Evolutionary conservation across 2,888 invertebrate species (phyloP), one percentile per base, ranked within the genome.

Genomic region (Noctua pronuba): DNA sequence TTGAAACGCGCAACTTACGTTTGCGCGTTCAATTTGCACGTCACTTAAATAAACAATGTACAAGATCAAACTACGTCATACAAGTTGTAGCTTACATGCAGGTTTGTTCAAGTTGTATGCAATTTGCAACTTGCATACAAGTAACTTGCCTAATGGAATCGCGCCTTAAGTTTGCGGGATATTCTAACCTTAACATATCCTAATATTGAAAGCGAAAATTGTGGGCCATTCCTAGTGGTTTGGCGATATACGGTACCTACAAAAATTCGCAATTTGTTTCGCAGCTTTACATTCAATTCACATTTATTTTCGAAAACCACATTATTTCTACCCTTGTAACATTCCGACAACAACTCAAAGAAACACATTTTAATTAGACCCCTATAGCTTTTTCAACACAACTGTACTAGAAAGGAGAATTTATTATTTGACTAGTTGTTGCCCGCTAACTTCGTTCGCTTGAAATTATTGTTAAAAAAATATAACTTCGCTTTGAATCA

Each of bases 291-390:
- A 60, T 78, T 66, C 31, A 58, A 60, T 67, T 72, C 58, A 16
- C 24, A 66, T 44, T 60, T 67, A 79, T 62, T 62, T 52, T 38
- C 52, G n/a, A 62, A 60, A 73, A 55, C 67, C 62, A 52, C 35
- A 69, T 69, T 79, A 74, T 75, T 71, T 35, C n/a, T 35, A 64
- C 49, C 44, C 52, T 65, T 68, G 70, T 83, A 74, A 58, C 52
- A 10, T 35, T 65, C 24, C 41, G 35, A 21, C 38, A 46, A 60
- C 58, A 21, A 55, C 28, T 69, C 70, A 74, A 77, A 82, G 75
- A 75, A 85, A 86, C 76, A 84, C 65, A 75, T 79, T 86, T 80
- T 85, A 86, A 86, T 86, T 82, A 85, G 75, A 52, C 55, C 52
- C 52, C 21, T 21, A 62, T 1, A 69, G 55, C 28, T 77, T 79